phyloP scores from a whole-genome alignment of 2,113 vertebrate genomes.

The Ciconia boyciana region DNA sequence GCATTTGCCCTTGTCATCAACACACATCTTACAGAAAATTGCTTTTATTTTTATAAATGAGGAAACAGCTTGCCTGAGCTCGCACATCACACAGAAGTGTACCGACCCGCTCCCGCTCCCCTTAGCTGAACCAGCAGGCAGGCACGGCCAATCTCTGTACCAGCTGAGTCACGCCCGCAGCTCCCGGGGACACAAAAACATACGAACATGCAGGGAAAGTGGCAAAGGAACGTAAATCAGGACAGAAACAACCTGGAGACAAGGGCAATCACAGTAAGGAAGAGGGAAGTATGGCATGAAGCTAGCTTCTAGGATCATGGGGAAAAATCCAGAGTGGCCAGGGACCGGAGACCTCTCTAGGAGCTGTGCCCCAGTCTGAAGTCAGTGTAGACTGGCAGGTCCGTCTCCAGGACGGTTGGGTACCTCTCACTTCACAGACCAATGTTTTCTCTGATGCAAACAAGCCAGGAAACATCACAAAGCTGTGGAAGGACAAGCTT shows the following conservation, averaged over 20 bases:
- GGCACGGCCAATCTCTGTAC: background rate
- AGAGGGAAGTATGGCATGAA: background rate
- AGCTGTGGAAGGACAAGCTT: background rate
- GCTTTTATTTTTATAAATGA: background rate
- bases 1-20: background rate
- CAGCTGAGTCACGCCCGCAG: background rate
- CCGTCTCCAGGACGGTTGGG: background rate
- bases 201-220: background rate
- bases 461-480: background rate
- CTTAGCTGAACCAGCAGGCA: background rate
- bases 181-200: background rate
- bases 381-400: background rate
- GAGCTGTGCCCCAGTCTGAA: background rate
- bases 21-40: background rate
- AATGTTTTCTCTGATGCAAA: background rate
- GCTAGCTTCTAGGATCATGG: background rate
- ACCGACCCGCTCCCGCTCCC: background rate
- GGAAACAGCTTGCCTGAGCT: background rate
- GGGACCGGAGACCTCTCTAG: background rate
- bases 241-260: background rate
- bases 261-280: background rate
- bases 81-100: fast-evolving
- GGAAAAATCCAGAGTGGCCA: background rate
- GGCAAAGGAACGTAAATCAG: background rate
- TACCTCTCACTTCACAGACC: background rate